These are phyloP conservation scores for Xiphophorus maculatus DNA, from an alignment of 2,113 vertebrate species.

Conservation along the genomic window DNA sequence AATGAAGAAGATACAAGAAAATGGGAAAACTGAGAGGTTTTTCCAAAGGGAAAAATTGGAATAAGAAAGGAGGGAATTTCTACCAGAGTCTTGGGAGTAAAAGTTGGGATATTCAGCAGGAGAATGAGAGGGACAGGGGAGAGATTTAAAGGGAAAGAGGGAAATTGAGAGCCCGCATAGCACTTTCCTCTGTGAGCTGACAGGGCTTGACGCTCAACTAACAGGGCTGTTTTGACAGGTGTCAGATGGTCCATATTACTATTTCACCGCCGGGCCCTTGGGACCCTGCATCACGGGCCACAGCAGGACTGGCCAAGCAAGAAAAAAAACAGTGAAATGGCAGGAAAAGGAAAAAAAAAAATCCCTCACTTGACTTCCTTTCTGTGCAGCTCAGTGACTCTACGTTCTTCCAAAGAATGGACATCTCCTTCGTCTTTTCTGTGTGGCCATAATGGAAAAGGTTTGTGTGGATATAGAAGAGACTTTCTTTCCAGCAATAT, in stretches of 20 bases:
- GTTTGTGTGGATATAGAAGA: constrained; percentile 6
- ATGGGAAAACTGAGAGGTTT: constrained; percentile 30
- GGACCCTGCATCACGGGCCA: constrained; percentile 78
- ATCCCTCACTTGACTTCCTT: constrained; percentile 57
- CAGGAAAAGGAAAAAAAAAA: constrained; percentile 49
- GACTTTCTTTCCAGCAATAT: neutral
- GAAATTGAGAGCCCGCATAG: constrained; percentile 74
- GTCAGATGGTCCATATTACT: constrained; percentile 84
- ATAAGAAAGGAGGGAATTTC: constrained; percentile 32
- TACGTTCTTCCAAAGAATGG: constrained; percentile 58
- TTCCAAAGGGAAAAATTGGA: neutral
- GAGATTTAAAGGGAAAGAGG: constrained; percentile 32
- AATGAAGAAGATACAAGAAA: constrained; percentile 27
- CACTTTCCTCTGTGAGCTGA: constrained; percentile 79
- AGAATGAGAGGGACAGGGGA: constrained; percentile 31
- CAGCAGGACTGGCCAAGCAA: constrained; percentile 75
- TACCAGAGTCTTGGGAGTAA: constrained; percentile 20
- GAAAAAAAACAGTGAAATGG: constrained; percentile 70
- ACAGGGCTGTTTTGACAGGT: constrained; percentile 86
- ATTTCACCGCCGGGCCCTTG: constrained; percentile 76
- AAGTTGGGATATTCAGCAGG: constrained; percentile 24
- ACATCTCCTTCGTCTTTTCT: constrained; percentile 65
- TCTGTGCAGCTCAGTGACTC: constrained; percentile 56
- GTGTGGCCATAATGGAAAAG: neutral
- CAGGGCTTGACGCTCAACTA: constrained; percentile 82